Evolutionary conservation across 1,140 invertebrate species (phyloP).

Genomic region (Episyrphus balteatus): DNA sequence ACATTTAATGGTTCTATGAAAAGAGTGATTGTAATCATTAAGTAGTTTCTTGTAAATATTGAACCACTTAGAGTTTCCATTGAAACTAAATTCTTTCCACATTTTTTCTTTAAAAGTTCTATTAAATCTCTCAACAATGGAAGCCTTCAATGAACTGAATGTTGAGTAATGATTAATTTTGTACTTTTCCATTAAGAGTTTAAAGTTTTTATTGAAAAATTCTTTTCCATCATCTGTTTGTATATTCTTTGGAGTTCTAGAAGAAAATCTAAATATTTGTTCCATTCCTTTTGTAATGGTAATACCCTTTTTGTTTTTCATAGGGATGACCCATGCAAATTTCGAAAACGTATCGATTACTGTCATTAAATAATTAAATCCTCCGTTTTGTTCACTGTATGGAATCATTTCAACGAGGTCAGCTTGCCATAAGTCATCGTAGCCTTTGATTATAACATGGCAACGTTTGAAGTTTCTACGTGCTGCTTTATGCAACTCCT

Average conservation of each 20-base stretch:
- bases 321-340: slow-evolving; percentile 35
- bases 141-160: slow-evolving; percentile 12
- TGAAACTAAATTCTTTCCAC: too few relatives aligned
- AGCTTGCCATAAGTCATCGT: too few relatives aligned
- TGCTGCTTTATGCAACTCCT: slow-evolving; percentile 32
- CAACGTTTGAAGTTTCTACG: slow-evolving; percentile 27
- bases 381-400: slow-evolving; percentile 29
- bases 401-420: slow-evolving; percentile 32
- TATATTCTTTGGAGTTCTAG: slow-evolving; percentile 25
- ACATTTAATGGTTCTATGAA: too few relatives aligned
- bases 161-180: slow-evolving; percentile 39
- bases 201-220: slow-evolving; percentile 26
- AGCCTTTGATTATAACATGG: slow-evolving; percentile 19
- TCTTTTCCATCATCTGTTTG: too few relatives aligned
- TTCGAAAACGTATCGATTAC: too few relatives aligned
- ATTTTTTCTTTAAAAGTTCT: neutral
- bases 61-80: too few relatives aligned
- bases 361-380: slow-evolving; percentile 37
- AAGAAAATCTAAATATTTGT: slow-evolving; percentile 11
- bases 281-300: slow-evolving; percentile 21
- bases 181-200: slow-evolving; percentile 23
- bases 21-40: too few relatives aligned
- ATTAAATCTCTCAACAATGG: slow-evolving; percentile 36
- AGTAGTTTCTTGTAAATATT: too few relatives aligned
- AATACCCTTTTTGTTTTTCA: slow-evolving; percentile 38